Evolutionary conservation across 2,888 invertebrate genomes (phyloP).

Genomic region (Amphipoea oculea): DNA sequence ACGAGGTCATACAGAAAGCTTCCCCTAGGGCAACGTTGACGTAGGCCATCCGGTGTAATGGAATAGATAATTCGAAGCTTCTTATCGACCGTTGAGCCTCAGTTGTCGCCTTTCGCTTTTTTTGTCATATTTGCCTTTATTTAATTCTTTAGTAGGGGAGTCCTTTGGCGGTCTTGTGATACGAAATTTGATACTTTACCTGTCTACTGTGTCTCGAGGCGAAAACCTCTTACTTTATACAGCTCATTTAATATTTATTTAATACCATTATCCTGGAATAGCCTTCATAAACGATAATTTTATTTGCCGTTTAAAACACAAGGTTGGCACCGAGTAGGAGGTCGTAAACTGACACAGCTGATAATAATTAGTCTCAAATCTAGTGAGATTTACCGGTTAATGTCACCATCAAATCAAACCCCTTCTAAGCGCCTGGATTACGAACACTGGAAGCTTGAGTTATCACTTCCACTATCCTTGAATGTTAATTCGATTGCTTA

Average conservation of each 20-base stretch:
- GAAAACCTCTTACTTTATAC: conserved; percentile 26
- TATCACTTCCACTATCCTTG: conserved; percentile 65
- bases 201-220: conserved; percentile 12
- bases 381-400: conserved; percentile 61
- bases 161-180: conserved; percentile 15
- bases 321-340: conserved; percentile 42
- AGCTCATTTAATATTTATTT: conserved; percentile 53
- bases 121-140: conserved; percentile 28
- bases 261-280: conserved; percentile 50
- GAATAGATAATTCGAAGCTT: conserved; percentile 73
- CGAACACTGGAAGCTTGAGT: conserved; percentile 46
- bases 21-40: conserved; percentile 68
- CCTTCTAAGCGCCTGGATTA: conserved; percentile 56
- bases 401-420: conserved; percentile 57
- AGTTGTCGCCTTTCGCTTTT: conserved; percentile 42
- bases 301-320: conserved; percentile 62
- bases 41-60: conserved; percentile 68
- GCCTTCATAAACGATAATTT: conserved; percentile 59
- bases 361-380: conserved; percentile 67
- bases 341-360: conserved; percentile 64
- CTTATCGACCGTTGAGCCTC: conserved; percentile 61
- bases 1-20: conserved; percentile 63
- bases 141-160: conserved; percentile 23
- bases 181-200: conserved; percentile 8
- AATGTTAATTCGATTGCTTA: conserved; percentile 68